Conservation (phyloP, 2,797 vertebrate genomes). For the Allobates femoralis region DNA sequence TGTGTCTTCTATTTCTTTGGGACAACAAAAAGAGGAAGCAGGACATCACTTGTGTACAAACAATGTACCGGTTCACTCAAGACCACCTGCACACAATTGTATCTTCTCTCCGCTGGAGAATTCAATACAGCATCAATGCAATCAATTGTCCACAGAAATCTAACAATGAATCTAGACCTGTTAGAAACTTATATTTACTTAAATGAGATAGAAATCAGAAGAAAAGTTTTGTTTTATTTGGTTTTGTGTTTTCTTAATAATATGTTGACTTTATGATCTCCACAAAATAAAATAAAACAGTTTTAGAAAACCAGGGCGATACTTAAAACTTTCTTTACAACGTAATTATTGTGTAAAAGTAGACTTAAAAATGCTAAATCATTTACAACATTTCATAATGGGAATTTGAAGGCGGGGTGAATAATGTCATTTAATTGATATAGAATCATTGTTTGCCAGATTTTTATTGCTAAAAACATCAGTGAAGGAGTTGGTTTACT, state of each 20-base stretch:
- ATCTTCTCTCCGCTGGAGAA: slow-evolving; percentile 43
- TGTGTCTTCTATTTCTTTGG: slow-evolving; percentile 59
- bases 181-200: slow-evolving; percentile 31
- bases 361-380: not conserved
- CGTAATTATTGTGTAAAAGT: not conserved
- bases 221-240: slow-evolving; percentile 32
- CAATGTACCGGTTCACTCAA: slow-evolving; percentile 56
- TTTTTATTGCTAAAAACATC: not conserved
- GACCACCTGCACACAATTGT: slow-evolving; percentile 59
- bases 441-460: not conserved
- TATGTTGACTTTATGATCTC: slow-evolving; percentile 10
- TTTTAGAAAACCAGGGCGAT: slow-evolving; percentile 5
- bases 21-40: slow-evolving; percentile 63
- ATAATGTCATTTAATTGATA: not conserved
- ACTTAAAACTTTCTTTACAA: slow-evolving; percentile 1
- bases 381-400: not conserved
- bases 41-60: slow-evolving; percentile 63
- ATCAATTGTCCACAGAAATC: slow-evolving; percentile 56
- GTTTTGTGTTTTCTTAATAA: slow-evolving; percentile 26
- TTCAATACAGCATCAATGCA: slow-evolving; percentile 53
- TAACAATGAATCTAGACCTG: slow-evolving; percentile 39
- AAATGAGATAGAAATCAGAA: slow-evolving; percentile 30
- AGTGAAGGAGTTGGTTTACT: not conserved
- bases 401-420: not conserved
- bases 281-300: slow-evolving; percentile 12